These are phyloP conservation scores for Oncorhynchus kisutch DNA, from an alignment of 2,113 vertebrate species.

Conservation along the genomic window DNA sequence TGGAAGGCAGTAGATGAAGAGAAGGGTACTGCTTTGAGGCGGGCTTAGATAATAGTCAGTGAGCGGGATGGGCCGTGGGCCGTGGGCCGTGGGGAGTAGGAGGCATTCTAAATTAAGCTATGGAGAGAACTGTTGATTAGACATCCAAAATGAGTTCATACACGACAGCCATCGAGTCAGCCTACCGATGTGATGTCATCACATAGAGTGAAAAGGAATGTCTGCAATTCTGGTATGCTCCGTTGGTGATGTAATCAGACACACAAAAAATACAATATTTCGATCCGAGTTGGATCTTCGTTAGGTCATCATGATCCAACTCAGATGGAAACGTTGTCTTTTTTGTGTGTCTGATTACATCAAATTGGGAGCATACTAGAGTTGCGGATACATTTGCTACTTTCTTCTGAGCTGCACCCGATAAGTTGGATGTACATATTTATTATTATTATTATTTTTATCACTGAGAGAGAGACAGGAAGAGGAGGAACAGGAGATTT, in stretches of 20 bases:
- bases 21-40: not conserved
- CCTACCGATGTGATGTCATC: not conserved
- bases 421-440: no score
- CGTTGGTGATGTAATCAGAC: no score
- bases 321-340: no score
- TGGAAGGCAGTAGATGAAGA: not conserved
- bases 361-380: no score
- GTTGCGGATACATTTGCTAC: no score
- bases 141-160: not conserved
- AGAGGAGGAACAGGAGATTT: not conserved
- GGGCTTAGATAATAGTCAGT: not conserved
- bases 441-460: not conserved
- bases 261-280: no score
- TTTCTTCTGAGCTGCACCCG: no score
- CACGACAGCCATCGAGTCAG: not conserved
- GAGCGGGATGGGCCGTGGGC: not conserved
- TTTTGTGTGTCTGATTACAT: no score
- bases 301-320: no score
- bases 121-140: slow-evolving; percentile 2
- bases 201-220: no score
- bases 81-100: not conserved
- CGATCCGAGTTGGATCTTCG: no score
- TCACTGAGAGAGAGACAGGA: not conserved
- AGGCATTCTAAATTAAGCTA: not conserved
- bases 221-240: no score